These are phyloP conservation scores for Caiman crocodilus DNA, from an alignment of 2,797 vertebrate species.

Conservation along the genomic window DNA sequence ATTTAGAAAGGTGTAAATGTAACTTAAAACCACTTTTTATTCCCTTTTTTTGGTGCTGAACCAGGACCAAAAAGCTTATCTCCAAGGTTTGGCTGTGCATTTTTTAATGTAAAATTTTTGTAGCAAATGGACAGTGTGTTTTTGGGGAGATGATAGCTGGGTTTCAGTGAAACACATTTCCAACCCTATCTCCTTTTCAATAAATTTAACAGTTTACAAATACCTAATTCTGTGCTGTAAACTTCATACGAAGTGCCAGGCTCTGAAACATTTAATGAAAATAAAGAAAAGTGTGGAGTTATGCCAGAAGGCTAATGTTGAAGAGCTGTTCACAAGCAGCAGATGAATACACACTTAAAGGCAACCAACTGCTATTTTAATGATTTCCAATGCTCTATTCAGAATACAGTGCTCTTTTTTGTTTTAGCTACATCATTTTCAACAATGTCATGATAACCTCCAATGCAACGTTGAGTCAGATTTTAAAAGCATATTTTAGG, in stretches of 20 bases:
- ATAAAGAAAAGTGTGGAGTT: neutral
- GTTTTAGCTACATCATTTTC: neutral
- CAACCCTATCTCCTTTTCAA: neutral
- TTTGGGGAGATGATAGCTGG: neutral
- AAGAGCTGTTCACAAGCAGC: neutral
- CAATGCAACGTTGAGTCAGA: neutral
- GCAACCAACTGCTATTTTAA: neutral
- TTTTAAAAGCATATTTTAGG: neutral
- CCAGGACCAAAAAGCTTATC: neutral
- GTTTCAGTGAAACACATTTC: neutral
- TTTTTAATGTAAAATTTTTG: neutral
- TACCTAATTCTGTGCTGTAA: neutral
- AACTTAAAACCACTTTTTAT: neutral
- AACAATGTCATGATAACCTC: neutral
- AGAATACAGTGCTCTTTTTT: neutral
- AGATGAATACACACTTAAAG: neutral
- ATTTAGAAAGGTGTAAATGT: neutral
- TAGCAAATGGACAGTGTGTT: neutral
- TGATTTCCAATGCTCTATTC: neutral
- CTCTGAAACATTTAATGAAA: neutral
- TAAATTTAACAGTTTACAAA: neutral
- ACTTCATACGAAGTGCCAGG: neutral
- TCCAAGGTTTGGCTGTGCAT: neutral
- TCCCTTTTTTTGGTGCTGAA: neutral
- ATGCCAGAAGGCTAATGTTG: neutral